Conservation (phyloP, 2,113 vertebrate species). For the Recurvirostra avosetta region DNA sequence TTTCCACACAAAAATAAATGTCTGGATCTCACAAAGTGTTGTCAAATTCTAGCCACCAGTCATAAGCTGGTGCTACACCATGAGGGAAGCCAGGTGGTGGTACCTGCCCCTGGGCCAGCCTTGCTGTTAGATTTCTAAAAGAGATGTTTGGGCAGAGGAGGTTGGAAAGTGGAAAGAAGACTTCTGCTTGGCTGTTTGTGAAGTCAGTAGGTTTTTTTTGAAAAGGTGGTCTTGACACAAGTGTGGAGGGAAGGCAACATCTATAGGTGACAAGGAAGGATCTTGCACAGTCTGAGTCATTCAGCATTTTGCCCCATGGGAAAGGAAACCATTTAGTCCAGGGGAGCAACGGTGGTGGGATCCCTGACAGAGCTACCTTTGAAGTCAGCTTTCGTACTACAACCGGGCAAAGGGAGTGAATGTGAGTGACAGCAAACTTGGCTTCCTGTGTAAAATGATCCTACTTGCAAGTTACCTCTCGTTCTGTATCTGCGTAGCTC, state of each 20-base stretch:
- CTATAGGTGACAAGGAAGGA: background rate
- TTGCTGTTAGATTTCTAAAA: background rate
- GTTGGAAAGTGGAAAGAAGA: background rate
- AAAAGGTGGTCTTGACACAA: background rate
- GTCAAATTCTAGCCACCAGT: background rate
- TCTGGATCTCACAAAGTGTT: background rate
- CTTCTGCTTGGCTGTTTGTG: background rate
- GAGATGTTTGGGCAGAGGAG: background rate
- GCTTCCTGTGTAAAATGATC: background rate
- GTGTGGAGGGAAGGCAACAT: background rate
- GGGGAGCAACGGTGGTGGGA: background rate
- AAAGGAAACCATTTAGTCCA: background rate
- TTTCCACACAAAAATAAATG: background rate
- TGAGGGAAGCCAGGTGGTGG: background rate
- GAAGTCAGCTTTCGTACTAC: background rate
- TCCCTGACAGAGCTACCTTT: background rate
- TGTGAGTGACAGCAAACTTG: background rate
- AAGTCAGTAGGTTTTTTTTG: background rate
- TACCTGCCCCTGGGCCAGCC: background rate
- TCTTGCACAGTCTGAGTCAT: background rate
- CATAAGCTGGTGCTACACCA: background rate
- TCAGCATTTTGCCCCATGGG: background rate
- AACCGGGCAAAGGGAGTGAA: background rate
- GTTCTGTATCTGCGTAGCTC: background rate
- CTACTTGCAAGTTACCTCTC: background rate